Conservation (phyloP, 2,113 vertebrate genomes). For the Pomatostomus ruficeps region DNA sequence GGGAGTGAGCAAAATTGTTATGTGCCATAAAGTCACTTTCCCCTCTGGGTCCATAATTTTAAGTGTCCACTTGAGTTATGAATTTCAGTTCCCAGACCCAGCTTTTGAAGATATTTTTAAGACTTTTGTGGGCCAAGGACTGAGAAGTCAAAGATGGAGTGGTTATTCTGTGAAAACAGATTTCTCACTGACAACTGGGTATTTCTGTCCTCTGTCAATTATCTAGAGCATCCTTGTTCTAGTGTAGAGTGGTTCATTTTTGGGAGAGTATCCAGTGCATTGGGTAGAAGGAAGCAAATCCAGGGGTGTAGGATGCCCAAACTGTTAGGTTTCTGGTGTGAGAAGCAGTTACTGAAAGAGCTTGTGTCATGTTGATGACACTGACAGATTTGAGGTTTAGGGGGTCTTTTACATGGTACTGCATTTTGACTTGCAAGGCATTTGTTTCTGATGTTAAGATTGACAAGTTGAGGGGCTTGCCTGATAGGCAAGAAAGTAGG, state of each 20-base stretch:
- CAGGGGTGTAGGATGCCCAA: neutral
- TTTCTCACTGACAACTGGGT: neutral
- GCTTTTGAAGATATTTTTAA: neutral
- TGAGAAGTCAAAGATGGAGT: neutral
- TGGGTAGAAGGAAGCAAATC: neutral
- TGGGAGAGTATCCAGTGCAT: neutral
- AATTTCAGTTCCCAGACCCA: neutral
- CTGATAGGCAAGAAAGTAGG: neutral
- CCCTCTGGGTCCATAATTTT: neutral
- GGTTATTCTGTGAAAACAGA: neutral
- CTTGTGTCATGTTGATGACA: neutral
- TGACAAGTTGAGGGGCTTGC: neutral
- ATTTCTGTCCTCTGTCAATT: neutral
- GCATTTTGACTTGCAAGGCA: neutral
- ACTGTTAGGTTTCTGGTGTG: neutral
- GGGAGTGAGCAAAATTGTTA: neutral
- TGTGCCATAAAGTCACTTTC: neutral
- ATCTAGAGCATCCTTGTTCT: rapidly evolving
- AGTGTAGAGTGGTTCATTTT: neutral
- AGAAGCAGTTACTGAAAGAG: neutral
- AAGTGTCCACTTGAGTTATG: neutral
- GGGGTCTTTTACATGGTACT: neutral
- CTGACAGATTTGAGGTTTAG: neutral
- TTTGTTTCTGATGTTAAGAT: neutral
- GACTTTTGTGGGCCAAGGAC: neutral